A percentile compares a stretch with the other conserved stretches of the same genome.
Conservation (phyloP, 2,113 vertebrate species). For the Hassar affinis region DNA sequence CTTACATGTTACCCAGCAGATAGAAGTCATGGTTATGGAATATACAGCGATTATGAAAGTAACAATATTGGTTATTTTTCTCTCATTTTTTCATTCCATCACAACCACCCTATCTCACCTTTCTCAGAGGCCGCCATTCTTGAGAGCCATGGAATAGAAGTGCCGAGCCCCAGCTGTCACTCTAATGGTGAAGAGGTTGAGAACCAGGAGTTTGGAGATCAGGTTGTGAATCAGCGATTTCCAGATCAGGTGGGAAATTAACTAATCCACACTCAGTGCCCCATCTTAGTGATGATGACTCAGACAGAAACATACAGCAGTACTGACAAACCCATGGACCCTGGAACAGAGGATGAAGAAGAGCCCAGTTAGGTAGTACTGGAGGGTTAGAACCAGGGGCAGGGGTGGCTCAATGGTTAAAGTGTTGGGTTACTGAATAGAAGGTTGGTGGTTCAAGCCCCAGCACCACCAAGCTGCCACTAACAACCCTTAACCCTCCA, state of each 20-base stretch:
- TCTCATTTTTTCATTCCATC: neutral
- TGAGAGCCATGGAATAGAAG: slow-evolving; percentile 81
- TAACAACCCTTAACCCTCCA: too few species aligned
- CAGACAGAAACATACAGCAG: neutral
- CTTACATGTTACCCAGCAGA: neutral
- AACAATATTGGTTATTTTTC: neutral
- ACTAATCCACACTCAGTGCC: neutral
- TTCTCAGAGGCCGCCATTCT: slow-evolving; percentile 79
- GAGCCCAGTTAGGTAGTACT: neutral
- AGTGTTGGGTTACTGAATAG: too few species aligned
- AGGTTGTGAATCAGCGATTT: slow-evolving; percentile 70
- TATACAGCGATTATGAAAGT: neutral
- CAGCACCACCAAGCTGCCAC: too few species aligned
- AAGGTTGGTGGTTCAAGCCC: too few species aligned
- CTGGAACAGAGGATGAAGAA: neutral
- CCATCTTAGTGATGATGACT: neutral
- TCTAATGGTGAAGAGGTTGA: slow-evolving; percentile 78
- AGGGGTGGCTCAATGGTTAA: too few species aligned
- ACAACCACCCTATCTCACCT: neutral
- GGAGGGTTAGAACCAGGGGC: neutral
- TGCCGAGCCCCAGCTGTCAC: slow-evolving; percentile 78
- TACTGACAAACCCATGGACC: neutral
- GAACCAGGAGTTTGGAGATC: slow-evolving; percentile 74
- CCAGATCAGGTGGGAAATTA: slow-evolving; percentile 61
- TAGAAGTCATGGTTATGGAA: neutral